A percentile compares a stretch with the other conserved stretches of the same genome.
Evolutionary conservation across 2,113 vertebrate species (phyloP).

Genomic region (Chinchilla lanigera): DNA sequence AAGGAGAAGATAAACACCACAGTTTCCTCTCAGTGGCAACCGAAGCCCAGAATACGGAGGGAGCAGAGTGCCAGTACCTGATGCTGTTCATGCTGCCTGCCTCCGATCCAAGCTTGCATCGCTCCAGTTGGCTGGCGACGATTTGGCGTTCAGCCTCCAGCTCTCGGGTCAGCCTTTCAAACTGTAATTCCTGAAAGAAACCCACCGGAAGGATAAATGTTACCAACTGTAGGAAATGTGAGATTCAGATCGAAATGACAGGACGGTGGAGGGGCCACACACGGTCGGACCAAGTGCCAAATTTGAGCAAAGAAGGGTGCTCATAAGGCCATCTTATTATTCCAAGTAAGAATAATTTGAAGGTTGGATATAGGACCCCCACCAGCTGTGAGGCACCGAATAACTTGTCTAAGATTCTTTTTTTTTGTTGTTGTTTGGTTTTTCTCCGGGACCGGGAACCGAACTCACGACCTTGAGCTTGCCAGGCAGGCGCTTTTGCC

Average conservation of each 20-base stretch:
- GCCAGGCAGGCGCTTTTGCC: too few species aligned
- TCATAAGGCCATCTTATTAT: too few species aligned
- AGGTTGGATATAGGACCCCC: too few species aligned
- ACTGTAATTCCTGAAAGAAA: constrained; percentile 95
- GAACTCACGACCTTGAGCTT: too few species aligned
- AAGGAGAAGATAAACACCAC: background rate
- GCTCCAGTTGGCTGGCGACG: constrained; percentile 97
- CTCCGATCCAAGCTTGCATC: constrained; percentile 99
- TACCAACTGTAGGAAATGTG: background rate
- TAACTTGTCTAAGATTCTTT: background rate
- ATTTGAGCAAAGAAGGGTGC: background rate
- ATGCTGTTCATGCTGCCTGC: constrained; percentile 99
- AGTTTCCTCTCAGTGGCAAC: background rate
- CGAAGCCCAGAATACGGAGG: background rate
- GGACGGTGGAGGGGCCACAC: fast-evolving
- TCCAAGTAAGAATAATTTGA: background rate
- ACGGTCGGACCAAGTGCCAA: background rate
- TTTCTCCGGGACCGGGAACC: too few species aligned
- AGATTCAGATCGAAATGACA: background rate
- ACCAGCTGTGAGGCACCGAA: too few species aligned
- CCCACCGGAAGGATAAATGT: constrained; percentile 50
- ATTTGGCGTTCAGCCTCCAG: constrained; percentile 98
- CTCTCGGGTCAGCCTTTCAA: constrained; percentile 98
- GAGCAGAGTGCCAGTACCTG: constrained; percentile 87
- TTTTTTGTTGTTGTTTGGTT: too few species aligned